Evolutionary conservation across 1,140 invertebrate genomes (phyloP).

Genomic region (Nephotettix cincticeps): DNA sequence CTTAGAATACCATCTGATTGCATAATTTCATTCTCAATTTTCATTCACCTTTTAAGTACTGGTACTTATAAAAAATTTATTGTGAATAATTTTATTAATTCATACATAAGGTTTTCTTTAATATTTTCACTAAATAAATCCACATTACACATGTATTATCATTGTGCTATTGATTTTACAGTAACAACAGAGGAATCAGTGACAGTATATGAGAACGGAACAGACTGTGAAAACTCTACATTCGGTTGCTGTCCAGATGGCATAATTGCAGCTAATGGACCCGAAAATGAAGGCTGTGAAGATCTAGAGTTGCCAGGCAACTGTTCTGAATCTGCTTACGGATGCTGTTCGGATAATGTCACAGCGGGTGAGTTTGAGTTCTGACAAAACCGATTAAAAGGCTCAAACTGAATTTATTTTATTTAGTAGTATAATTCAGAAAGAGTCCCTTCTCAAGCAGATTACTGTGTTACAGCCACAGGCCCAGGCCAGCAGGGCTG

Average conservation of each 20-base stretch:
- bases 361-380: constrained; percentile 53
- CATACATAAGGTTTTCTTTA: no score
- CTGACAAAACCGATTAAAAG: no score
- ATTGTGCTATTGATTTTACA: constrained; percentile 11
- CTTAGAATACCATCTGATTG: no score
- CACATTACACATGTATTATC: no score
- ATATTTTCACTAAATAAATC: no score
- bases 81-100: no score
- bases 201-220: constrained; percentile 27
- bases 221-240: constrained; percentile 59
- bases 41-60: no score
- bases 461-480: constrained; percentile 53
- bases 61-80: no score
- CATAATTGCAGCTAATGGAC: constrained; percentile 57
- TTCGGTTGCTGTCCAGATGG: constrained; percentile 70
- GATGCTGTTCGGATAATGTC: constrained; percentile 63
- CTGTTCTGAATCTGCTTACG: constrained; percentile 52
- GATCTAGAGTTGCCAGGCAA: constrained; percentile 38
- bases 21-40: no score
- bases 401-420: no score
- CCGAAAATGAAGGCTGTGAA: constrained; percentile 59
- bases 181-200: constrained; percentile 17
- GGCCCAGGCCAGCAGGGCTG: constrained; percentile 74
- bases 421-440: no score
- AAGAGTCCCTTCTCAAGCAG: no score